Conservation (phyloP, 2,888 invertebrate genomes). For the Colostygia pectinataria region DNA sequence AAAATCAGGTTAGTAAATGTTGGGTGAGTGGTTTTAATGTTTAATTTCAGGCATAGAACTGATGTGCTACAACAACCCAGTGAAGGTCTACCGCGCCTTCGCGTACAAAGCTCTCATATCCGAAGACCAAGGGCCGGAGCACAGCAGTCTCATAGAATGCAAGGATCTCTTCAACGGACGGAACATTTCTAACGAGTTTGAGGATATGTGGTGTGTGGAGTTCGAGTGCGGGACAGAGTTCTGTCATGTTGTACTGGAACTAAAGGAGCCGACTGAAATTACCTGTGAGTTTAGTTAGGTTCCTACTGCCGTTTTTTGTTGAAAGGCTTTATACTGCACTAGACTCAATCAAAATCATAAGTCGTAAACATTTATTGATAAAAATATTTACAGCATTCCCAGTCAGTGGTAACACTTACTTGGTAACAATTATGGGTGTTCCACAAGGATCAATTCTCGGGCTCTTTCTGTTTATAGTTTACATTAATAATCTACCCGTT, state of each 20-base stretch:
- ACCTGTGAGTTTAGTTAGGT: constrained; percentile 55
- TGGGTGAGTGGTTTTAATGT: too few relatives aligned
- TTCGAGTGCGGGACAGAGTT: constrained; percentile 58
- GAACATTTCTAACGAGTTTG: constrained; percentile 86
- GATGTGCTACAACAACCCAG: constrained; percentile 54
- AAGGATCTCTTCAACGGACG: constrained; percentile 85
- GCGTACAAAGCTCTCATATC: constrained; percentile 58
- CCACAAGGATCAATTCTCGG: too few relatives aligned
- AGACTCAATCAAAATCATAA: too few relatives aligned
- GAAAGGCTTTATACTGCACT: too few relatives aligned
- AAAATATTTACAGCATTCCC: too few relatives aligned
- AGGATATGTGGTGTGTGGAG: constrained; percentile 86
- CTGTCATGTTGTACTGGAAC: constrained; percentile 68
- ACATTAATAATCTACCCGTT: too few relatives aligned
- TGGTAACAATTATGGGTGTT: too few relatives aligned
- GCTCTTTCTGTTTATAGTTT: too few relatives aligned
- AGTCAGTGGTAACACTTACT: too few relatives aligned
- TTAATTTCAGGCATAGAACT: constrained; percentile 79
- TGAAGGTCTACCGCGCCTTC: constrained; percentile 59
- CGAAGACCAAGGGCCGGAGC: constrained; percentile 49
- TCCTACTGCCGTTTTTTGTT: background rate
- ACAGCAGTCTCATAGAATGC: constrained; percentile 58
- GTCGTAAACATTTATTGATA: too few relatives aligned
- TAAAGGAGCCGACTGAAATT: constrained; percentile 61
- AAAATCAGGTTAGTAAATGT: too few relatives aligned